These are phyloP conservation scores for Eulemur mongoz DNA, from an alignment of 2,797 vertebrate genomes.

Conservation along the genomic window DNA sequence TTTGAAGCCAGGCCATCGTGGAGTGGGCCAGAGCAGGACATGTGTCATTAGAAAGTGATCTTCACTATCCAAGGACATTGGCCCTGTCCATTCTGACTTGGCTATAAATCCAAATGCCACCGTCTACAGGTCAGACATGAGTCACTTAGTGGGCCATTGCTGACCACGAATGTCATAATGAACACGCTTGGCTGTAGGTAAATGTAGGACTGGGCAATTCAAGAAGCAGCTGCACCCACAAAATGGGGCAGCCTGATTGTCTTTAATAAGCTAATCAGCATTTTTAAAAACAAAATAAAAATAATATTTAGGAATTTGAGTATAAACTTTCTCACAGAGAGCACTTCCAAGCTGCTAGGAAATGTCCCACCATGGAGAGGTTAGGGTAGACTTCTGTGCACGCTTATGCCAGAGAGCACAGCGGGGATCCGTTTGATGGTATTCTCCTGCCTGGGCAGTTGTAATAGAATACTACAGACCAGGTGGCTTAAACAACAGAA, in stretches of 20 bases:
- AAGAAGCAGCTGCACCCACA: background rate
- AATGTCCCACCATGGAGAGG: background rate
- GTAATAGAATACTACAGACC: background rate
- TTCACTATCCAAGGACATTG: background rate
- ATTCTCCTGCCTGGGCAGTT: background rate
- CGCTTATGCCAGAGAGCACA: rapidly evolving
- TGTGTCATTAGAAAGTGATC: background rate
- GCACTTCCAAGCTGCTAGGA: background rate
- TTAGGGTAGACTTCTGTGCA: background rate
- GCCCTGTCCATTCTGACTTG: background rate
- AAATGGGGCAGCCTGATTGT: background rate
- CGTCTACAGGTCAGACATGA: background rate
- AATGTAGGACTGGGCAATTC: background rate
- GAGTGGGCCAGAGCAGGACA: background rate
- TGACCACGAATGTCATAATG: background rate
- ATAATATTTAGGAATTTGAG: background rate
- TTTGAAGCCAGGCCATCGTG: background rate
- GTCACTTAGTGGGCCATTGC: no score
- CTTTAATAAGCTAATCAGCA: background rate
- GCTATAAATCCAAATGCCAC: background rate
- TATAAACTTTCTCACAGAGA: background rate
- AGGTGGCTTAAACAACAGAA: background rate
- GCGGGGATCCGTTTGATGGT: background rate
- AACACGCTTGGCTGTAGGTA: background rate
- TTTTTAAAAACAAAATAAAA: background rate